Percentiles rank a stretch among this genome's conserved stretches.
Evolutionary conservation across 2,888 invertebrate genomes (phyloP).

Genomic region (Tachystola acroxantha): DNA sequence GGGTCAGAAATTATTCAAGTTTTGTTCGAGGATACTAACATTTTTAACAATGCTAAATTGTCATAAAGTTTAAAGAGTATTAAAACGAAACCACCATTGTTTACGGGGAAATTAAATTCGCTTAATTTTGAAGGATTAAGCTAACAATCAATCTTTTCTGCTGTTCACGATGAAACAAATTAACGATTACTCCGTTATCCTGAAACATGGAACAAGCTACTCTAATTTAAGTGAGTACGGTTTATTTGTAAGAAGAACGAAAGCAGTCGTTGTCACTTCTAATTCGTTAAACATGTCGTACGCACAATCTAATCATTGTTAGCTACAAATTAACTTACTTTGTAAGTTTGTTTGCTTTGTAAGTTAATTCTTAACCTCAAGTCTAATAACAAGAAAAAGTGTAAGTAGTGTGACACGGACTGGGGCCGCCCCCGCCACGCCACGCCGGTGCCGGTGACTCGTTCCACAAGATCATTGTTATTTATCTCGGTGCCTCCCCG

Average conservation of each 20-base stretch:
- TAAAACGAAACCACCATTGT: slow-evolving; percentile 20
- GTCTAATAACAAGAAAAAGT: slow-evolving; percentile 42
- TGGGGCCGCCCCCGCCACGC: slow-evolving; percentile 18
- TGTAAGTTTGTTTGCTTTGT: no score
- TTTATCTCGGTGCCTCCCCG: slow-evolving; percentile 66
- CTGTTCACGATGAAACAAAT: no score
- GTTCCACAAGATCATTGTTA: slow-evolving; percentile 67
- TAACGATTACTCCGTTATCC: no score
- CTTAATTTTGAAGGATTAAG: not conserved
- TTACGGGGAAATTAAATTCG: not conserved
- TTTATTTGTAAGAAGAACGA: no score
- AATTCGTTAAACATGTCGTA: not conserved
- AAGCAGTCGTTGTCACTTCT: not conserved
- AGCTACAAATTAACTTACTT: not conserved
- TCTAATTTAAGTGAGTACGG: no score
- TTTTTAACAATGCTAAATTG: slow-evolving; percentile 42
- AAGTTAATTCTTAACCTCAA: slow-evolving; percentile 13
- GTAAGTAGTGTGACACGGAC: slow-evolving; percentile 44
- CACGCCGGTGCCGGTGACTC: slow-evolving; percentile 22
- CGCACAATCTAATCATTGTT: not conserved
- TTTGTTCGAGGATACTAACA: slow-evolving; percentile 30
- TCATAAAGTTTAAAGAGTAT: slow-evolving; percentile 31
- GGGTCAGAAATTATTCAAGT: slow-evolving; percentile 41
- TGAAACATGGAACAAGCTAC: no score
- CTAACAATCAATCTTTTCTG: no score